A percentile compares a stretch with the other conserved stretches of the same genome.
These are phyloP conservation scores for Thelaira solivaga DNA, from an alignment of 2,888 invertebrate genomes.

Conservation along the genomic window DNA sequence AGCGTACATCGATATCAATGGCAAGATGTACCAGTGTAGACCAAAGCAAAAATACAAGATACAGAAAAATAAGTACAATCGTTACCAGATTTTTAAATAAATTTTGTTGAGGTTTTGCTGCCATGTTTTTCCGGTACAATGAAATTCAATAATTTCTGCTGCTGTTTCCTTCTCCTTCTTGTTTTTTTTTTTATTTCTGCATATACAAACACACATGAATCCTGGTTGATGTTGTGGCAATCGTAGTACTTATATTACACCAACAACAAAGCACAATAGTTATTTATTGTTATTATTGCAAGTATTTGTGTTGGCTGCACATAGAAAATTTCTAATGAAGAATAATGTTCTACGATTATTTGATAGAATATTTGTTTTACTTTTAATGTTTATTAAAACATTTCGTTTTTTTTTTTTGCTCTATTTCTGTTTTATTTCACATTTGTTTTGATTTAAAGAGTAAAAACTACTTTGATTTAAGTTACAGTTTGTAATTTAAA, in stretches of 20 bases:
- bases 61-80: conserved; percentile 60
- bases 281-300: conserved; percentile 47
- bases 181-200: neutral
- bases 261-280: conserved; percentile 36
- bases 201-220: too few relatives aligned
- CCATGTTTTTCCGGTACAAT: conserved; percentile 53
- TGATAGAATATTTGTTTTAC: conserved; percentile 21
- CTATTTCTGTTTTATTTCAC: neutral
- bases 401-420: neutral
- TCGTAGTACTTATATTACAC: conserved; percentile 31
- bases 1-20: conserved; percentile 59
- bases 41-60: conserved; percentile 63
- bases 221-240: conserved; percentile 39
- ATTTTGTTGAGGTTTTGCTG: conserved; percentile 55
- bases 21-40: conserved; percentile 60
- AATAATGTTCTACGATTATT: conserved; percentile 47
- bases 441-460: neutral
- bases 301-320: conserved; percentile 4
- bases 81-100: conserved; percentile 49
- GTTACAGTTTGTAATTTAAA: too few relatives aligned
- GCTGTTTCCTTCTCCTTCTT: conserved; percentile 10
- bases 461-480: too few relatives aligned
- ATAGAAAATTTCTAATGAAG: conserved; percentile 44
- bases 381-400: neutral
- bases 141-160: conserved; percentile 41